Conservation (phyloP, 2,888 invertebrate species). For the Thymelicus acteon region DNA sequence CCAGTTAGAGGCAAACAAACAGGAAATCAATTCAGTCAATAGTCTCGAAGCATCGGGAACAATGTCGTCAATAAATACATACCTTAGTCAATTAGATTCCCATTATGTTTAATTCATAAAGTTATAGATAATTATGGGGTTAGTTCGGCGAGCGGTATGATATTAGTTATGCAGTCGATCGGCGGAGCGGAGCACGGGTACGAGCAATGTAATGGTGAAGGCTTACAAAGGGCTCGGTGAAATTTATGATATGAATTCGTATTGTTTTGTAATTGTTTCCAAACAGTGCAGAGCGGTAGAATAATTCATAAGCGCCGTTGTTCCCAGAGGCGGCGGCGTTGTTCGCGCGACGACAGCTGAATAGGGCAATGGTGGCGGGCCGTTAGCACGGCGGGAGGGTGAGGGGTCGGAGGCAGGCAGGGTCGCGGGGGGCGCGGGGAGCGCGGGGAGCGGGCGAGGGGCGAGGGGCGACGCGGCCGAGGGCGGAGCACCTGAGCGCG, state of each 20-base stretch:
- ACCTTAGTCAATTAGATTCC: constrained; percentile 28
- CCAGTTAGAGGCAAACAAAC: constrained; percentile 1
- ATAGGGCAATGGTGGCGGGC: constrained; percentile 78
- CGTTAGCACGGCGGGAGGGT: constrained; percentile 58
- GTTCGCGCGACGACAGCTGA: constrained; percentile 78
- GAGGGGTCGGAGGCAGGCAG: constrained; percentile 43
- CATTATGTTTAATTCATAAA: constrained; percentile 36
- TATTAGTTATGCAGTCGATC: constrained; percentile 44
- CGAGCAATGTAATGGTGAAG: constrained; percentile 53
- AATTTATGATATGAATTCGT: constrained; percentile 75
- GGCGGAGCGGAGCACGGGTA: constrained; percentile 43
- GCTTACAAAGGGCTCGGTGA: constrained; percentile 71
- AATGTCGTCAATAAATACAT: constrained; percentile 17
- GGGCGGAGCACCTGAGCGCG: constrained; percentile 84
- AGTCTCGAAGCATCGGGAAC: not conserved
- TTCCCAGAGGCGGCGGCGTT: constrained; percentile 72
- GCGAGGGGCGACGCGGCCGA: constrained; percentile 54
- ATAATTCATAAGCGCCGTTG: constrained; percentile 80
- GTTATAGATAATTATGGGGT: constrained; percentile 35
- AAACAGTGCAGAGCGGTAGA: constrained; percentile 71
- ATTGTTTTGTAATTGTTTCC: constrained; percentile 82
- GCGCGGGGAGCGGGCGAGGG: constrained; percentile 46
- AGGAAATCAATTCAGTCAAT: constrained; percentile 9
- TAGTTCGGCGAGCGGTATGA: constrained; percentile 23
- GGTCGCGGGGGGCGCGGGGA: constrained; percentile 47